Base-by-base conservation (phyloP, 2,888 invertebrate genomes). In the Rhamnusium bicolor region DNA sequence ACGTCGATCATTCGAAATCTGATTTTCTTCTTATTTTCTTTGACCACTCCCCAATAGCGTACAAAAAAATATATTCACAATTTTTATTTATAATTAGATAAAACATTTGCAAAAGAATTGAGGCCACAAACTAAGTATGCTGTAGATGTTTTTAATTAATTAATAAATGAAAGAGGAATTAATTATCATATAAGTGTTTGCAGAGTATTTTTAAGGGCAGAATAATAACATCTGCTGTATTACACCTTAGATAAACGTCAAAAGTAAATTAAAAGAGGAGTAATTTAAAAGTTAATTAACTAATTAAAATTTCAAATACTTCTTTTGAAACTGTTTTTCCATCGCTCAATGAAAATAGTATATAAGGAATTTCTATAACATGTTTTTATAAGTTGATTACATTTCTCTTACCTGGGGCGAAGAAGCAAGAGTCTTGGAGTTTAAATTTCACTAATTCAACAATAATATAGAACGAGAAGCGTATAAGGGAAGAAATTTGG, bases 351-450 rank as follows among this genome's bases (percentile, higher is more conserved):
- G 40, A 4, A 1, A 40, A n/a, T 1, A 40, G 5, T 40, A 12
- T 4, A 40, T 40, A n/a, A 40, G n/a, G n/a, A n/a, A 40, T 12
- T 40, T 40, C 40, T 40, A n/a, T n/a, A 40, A 40, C 40, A 40
- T 40, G 40, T 40, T 40, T 40, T 14, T 18, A 32, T 60, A 32
- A 60, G 10, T 16, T 32, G 32, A 60, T 32, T 32, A 60, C 29
- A 46, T 46, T 61, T 46, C 61, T 61, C 61, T 61, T 61, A 61
- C 61, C 61, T 61, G 61, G 19, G 46, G 61, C 46, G 61, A 46
- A 18, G 19, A 51, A 51, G 19, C 51, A 16, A 51, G n/a, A 40
- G 51, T 19, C 18, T 40, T 18, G 32, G 29, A 60, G 14, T 60
- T 60, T 10, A 4, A 40, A 40, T 16, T 51, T 16, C 61, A 61